Base-by-base conservation (phyloP, 2,888 invertebrate genomes). In the Stramonita haemastoma region DNA sequence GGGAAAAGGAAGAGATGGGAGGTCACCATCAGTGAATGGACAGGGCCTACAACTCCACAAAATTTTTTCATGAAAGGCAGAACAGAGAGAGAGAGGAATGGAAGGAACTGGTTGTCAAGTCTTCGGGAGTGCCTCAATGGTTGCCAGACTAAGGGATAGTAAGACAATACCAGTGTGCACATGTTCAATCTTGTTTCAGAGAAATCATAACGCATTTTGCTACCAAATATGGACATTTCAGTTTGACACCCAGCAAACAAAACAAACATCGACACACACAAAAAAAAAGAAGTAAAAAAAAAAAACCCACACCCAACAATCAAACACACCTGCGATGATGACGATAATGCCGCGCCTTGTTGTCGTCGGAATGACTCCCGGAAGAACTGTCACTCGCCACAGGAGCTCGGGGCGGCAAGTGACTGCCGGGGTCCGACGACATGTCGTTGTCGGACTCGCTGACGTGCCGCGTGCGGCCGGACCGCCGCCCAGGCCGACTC, bases 291-390 rank as follows among this genome's bases (percentile, higher is more conserved):
- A 46, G 46, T 46, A 73, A 73, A 17, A 73, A 26, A 2, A n/a
- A 2, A 5, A 73, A 73, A n/a, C 5, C 79, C 34, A 8, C 34
- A 8, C 26, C 22, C 26, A 19, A 8, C 13, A 22, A 17, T 73
- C n/a, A 5, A 32, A 13, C 84, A 73, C 90, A 94, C 94, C 94
- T 94, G 90, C 93, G 92, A 81, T 94, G 94, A 26, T 83, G 88
- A 13, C 60, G 83, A n/a, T 88, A 57, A 1, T 34, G 57, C 32
- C 73, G 84, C 0, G 56, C 46, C 73, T 93, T 92, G 79, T 90
- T 92, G 89, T 94, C 94, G 89, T 94, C 94, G 22, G 94, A 94
- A 89, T 93, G 94, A 81, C 93, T 93, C 13, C 93, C 93, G 4
- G 94, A 94, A 5, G 92, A 92, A 86, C 92, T 93, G 88, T 94